Evolutionary conservation across 2,113 vertebrate genomes (phyloP).

Genomic region (Xenopus laevis): DNA sequence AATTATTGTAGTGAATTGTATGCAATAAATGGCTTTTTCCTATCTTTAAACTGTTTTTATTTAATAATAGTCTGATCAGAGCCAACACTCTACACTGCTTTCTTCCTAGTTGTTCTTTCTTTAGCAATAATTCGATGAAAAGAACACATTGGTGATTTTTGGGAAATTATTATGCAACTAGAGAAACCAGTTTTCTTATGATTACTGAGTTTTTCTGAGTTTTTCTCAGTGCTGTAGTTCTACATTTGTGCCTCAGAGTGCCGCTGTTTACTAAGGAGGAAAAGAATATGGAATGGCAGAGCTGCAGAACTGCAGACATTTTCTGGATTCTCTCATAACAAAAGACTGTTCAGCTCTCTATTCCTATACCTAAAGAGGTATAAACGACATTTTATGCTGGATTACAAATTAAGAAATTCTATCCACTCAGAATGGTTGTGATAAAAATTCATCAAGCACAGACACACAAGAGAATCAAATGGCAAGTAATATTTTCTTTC

Average conservation of each 20-base stretch:
- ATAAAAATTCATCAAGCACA: conserved; percentile 48
- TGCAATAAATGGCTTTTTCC: too few species aligned
- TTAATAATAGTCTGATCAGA: too few species aligned
- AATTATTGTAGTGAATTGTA: too few species aligned
- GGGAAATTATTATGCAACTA: too few species aligned
- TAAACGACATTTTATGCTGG: background rate
- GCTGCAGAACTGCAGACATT: conserved; percentile 12
- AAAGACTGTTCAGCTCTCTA: background rate
- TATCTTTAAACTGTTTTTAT: too few species aligned
- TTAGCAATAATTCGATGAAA: background rate
- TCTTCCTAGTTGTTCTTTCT: too few species aligned
- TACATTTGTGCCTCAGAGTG: conserved; percentile 28
- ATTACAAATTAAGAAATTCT: background rate
- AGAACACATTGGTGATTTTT: background rate
- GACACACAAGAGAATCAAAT: conserved; percentile 5
- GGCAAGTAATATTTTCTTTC: conserved; percentile 34
- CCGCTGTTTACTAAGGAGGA: conserved; percentile 40
- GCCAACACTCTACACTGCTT: too few species aligned
- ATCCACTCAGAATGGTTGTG: conserved; percentile 23
- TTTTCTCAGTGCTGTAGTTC: conserved; percentile 30
- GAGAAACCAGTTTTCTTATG: too few species aligned
- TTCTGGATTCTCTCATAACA: too few species aligned
- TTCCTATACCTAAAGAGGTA: background rate
- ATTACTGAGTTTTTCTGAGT: too few species aligned
- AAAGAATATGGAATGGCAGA: background rate